A percentile compares a stretch with the other conserved stretches of the same genome.
Conservation (phyloP, 2,888 invertebrate species). For the Meteorus colon region DNA sequence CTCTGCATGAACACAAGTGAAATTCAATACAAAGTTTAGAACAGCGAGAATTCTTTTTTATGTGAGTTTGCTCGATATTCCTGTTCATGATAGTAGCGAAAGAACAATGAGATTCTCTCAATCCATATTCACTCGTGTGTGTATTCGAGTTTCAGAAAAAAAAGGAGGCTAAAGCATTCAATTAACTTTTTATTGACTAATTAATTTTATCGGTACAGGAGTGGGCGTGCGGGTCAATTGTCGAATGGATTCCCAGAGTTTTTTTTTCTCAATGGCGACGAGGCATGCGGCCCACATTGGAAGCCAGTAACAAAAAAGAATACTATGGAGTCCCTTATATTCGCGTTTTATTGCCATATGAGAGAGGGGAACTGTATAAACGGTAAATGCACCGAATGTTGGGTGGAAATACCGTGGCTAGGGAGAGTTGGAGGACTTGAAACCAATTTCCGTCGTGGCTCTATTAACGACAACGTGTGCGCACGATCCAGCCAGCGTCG, state of each 20-base stretch:
- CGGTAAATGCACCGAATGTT: constrained; percentile 23
- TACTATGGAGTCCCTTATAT: constrained; percentile 43
- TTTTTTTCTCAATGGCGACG: constrained; percentile 26
- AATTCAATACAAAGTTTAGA: too few species aligned
- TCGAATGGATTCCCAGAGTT: constrained; percentile 44
- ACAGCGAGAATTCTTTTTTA: too few species aligned
- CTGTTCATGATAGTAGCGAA: too few species aligned
- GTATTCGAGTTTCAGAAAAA: not conserved
- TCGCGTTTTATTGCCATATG: constrained; percentile 48
- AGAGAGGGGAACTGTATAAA: not conserved
- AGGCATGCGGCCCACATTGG: constrained; percentile 26
- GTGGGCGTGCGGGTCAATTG: constrained; percentile 53
- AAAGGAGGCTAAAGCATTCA: constrained; percentile 55
- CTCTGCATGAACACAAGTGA: too few species aligned
- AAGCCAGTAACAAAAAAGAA: constrained; percentile 25
- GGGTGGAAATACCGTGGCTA: constrained; percentile 12
- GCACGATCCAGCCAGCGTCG: constrained; percentile 33
- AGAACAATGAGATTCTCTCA: too few species aligned
- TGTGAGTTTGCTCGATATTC: too few species aligned
- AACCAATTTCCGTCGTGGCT: constrained; percentile 55
- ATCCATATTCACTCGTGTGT: not conserved
- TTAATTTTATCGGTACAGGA: constrained; percentile 63
- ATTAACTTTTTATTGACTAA: constrained; percentile 67
- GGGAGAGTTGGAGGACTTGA: constrained; percentile 34
- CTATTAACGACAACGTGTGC: constrained; percentile 56